phyloP scores from a whole-genome alignment of 1,140 invertebrate genomes.

The Gryon sp. region DNA sequence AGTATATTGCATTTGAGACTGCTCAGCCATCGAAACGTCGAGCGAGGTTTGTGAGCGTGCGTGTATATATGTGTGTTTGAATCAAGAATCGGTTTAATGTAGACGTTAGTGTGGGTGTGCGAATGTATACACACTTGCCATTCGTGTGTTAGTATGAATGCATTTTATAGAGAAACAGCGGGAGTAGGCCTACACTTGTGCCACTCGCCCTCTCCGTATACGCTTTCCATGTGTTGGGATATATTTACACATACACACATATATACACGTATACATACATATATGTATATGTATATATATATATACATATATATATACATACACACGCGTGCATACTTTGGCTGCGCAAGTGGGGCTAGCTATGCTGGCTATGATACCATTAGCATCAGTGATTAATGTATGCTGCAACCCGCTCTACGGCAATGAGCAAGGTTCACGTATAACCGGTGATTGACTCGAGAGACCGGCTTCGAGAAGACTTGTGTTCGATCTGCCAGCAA shows the following conservation, averaged over 20 bases:
- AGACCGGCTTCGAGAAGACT: slow-evolving; percentile 64
- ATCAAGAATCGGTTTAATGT: slow-evolving; percentile 55
- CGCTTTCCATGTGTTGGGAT: slow-evolving; percentile 26
- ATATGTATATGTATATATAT: slow-evolving; percentile 26
- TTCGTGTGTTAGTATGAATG: slow-evolving; percentile 41
- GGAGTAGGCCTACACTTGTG: slow-evolving; percentile 48
- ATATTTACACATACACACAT: slow-evolving; percentile 29
- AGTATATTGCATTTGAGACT: slow-evolving; percentile 60
- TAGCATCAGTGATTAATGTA: slow-evolving; percentile 80
- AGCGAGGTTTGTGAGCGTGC: slow-evolving; percentile 46
- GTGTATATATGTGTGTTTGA: slow-evolving; percentile 54
- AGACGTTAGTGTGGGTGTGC: slow-evolving; percentile 28
- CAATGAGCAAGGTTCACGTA: slow-evolving; percentile 70
- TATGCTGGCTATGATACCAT: slow-evolving; percentile 77
- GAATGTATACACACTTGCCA: slow-evolving; percentile 7
- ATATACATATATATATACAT: slow-evolving; percentile 28
- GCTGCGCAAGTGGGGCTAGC: slow-evolving; percentile 65
- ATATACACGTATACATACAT: slow-evolving; percentile 29
- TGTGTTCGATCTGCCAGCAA: slow-evolving; percentile 68
- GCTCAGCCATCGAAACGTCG: slow-evolving; percentile 59
- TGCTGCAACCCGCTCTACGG: slow-evolving; percentile 74
- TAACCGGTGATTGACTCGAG: slow-evolving; percentile 74
- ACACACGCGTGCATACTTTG: slow-evolving; percentile 45
- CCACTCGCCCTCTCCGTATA: slow-evolving; percentile 24
- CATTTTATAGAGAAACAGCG: slow-evolving; percentile 56